These are phyloP conservation scores for Stomatorhinus walkeri DNA, from an alignment of 2,797 vertebrate genomes.

Conservation along the genomic window DNA sequence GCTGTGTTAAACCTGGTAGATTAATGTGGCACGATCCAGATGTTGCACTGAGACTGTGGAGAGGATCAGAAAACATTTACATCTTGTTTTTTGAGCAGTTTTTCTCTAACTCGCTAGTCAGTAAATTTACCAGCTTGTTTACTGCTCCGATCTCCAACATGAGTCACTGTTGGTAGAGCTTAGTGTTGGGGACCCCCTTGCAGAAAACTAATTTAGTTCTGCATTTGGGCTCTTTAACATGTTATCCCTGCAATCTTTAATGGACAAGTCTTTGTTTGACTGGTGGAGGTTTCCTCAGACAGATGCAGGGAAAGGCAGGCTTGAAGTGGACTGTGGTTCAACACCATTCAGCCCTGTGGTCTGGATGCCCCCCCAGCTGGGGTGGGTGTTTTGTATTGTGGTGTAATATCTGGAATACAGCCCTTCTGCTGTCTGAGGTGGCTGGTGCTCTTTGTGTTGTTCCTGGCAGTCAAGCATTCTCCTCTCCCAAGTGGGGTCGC, in stretches of 20 bases:
- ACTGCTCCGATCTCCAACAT: background rate
- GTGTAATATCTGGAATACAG: background rate
- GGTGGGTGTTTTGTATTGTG: background rate
- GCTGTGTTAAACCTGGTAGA: background rate
- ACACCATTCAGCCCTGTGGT: background rate
- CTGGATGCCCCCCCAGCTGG: background rate
- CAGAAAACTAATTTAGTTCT: background rate
- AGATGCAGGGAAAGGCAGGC: background rate
- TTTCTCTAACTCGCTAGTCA: background rate
- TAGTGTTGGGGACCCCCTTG: background rate
- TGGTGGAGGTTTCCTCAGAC: background rate
- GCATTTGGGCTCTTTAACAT: background rate
- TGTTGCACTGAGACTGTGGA: background rate
- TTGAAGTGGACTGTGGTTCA: background rate
- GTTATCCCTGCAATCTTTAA: background rate
- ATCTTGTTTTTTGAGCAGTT: background rate
- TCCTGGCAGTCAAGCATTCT: background rate
- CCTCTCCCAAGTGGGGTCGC: background rate
- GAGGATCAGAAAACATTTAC: background rate
- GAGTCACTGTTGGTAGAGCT: background rate
- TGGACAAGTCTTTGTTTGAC: background rate
- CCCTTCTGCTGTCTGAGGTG: background rate
- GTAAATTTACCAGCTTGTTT: background rate
- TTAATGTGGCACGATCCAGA: background rate
- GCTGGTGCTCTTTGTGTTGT: background rate